Evolutionary conservation across 2,113 vertebrate genomes (phyloP).

Genomic region (Takifugu flavidus): DNA sequence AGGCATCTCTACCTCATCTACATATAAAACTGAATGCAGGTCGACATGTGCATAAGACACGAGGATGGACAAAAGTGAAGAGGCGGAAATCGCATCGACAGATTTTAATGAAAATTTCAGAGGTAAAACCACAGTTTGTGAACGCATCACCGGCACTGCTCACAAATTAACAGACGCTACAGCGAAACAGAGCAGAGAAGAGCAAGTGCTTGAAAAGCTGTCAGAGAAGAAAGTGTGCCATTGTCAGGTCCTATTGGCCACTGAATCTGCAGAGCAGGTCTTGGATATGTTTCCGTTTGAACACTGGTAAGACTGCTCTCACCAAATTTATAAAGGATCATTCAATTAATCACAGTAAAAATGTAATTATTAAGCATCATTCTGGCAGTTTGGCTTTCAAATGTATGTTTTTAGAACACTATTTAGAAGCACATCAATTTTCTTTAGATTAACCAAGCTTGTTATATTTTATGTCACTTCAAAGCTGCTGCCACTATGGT

Average conservation of each 20-base stretch:
- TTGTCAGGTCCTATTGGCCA: conserved; percentile 11
- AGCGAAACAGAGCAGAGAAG: conserved; percentile 29
- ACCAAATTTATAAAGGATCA: no score
- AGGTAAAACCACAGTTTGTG: conserved; percentile 27
- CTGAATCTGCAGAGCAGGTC: conserved; percentile 7
- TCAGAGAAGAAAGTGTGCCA: conserved; percentile 1
- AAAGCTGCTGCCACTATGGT: neutral
- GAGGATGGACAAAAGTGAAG: no score
- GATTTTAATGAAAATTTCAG: conserved; percentile 29
- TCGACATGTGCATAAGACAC: no score
- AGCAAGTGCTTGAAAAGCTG: conserved; percentile 19
- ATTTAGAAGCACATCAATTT: no score
- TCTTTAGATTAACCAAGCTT: no score
- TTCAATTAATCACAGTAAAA: no score
- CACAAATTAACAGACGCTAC: conserved; percentile 19
- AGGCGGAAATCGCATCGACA: conserved; percentile 1
- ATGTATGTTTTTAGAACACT: no score
- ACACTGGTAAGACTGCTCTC: neutral
- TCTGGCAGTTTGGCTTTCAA: no score
- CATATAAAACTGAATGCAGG: no score
- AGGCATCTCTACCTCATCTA: no score
- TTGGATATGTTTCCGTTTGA: conserved; percentile 1
- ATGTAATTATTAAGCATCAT: no score
- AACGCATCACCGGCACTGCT: conserved; percentile 10
- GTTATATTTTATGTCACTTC: no score